These are phyloP conservation scores for Xiphydria camelus DNA, from an alignment of 2,888 invertebrate species.

Conservation along the genomic window DNA sequence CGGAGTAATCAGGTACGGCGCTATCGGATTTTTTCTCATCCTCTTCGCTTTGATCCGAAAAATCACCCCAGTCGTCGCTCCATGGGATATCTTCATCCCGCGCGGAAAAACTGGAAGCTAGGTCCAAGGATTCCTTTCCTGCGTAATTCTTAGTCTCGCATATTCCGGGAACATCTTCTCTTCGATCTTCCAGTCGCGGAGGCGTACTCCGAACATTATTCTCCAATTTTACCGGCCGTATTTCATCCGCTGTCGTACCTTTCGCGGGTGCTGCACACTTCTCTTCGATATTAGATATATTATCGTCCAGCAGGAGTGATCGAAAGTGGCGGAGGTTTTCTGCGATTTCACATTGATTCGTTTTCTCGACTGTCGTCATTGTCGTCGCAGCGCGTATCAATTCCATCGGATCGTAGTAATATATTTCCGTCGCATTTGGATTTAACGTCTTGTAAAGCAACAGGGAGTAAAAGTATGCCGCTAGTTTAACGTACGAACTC, in stretches of 20 bases:
- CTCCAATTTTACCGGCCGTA: no score
- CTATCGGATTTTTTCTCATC: conserved; percentile 1
- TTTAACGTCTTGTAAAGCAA: conserved; percentile 35
- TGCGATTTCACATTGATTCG: conserved; percentile 21
- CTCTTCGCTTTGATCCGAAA: conserved; percentile 36
- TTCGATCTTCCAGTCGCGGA: no score
- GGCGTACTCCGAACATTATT: no score
- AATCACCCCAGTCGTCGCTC: conserved; percentile 46
- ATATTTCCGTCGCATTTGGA: conserved; percentile 28
- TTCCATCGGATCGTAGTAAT: conserved; percentile 40
- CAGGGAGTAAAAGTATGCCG: conserved; percentile 45
- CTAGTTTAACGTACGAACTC: conserved; percentile 40
- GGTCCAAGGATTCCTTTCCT: not conserved
- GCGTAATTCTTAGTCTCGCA: not conserved
- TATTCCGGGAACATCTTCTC: conserved; percentile 9
- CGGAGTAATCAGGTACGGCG: not conserved
- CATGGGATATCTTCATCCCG: conserved; percentile 4
- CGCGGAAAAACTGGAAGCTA: no score
- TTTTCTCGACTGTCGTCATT: conserved; percentile 21
- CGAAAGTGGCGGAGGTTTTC: conserved; percentile 31
- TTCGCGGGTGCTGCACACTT: not conserved
- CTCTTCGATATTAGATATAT: not conserved
- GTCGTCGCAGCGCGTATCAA: conserved; percentile 34
- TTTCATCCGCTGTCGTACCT: not conserved
- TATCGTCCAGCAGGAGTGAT: conserved; percentile 7